Conservation (phyloP, 2,888 invertebrate species). For the Apeira syringaria region DNA sequence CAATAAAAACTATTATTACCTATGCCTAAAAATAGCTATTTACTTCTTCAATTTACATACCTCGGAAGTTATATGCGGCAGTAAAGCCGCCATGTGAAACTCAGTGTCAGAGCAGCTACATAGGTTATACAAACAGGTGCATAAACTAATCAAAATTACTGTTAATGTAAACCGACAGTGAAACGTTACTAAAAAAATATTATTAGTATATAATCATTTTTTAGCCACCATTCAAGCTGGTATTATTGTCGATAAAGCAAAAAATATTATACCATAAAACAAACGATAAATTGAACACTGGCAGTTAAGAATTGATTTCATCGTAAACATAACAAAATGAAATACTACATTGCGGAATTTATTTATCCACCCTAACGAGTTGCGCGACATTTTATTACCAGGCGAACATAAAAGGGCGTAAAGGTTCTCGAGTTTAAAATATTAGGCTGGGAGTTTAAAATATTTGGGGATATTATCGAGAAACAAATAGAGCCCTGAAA, state of each 20-base stretch:
- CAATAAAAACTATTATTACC: too few species aligned
- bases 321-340: conserved; percentile 47
- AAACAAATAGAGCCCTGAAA: neutral
- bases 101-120: too few species aligned
- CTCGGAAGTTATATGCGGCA: too few species aligned
- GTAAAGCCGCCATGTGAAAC: too few species aligned
- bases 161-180: too few species aligned
- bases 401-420: conserved; percentile 48
- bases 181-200: too few species aligned
- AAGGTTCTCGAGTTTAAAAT: conserved; percentile 40
- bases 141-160: too few species aligned
- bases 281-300: conserved; percentile 43
- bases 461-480: neutral
- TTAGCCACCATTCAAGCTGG: conserved; percentile 11
- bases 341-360: conserved; percentile 43
- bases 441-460: conserved; percentile 46
- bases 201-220: too few species aligned
- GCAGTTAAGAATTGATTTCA: conserved; percentile 44
- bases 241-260: conserved; percentile 16
- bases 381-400: conserved; percentile 45
- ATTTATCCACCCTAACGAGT: conserved; percentile 45
- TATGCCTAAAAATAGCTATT: too few species aligned
- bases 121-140: too few species aligned
- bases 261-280: conserved; percentile 37
- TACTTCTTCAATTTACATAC: too few species aligned